phyloP scores from a whole-genome alignment of 2,113 vertebrate genomes.

The Siniperca knerii region DNA sequence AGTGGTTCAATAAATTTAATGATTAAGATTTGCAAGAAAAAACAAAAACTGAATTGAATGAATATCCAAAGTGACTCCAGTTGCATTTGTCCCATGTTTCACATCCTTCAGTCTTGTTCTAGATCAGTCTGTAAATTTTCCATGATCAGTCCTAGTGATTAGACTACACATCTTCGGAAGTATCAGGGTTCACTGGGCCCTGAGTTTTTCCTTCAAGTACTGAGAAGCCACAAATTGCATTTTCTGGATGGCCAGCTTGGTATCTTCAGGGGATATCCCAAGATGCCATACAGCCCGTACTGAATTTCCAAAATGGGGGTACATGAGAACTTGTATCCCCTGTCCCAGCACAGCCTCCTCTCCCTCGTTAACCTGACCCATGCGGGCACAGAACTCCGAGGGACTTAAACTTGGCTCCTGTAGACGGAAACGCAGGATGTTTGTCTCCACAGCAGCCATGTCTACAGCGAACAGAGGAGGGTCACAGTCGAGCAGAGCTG shows the following conservation, averaged over 20 bases:
- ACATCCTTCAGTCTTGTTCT: neutral
- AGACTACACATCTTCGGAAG: neutral
- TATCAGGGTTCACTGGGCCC: conserved; percentile 26
- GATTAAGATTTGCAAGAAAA: neutral
- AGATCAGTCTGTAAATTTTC: neutral
- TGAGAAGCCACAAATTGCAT: conserved; percentile 83
- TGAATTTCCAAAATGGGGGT: conserved; percentile 72
- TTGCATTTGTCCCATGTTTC: neutral
- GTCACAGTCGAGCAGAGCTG: conserved; percentile 75
- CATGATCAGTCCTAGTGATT: neutral
- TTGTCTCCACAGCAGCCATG: conserved; percentile 85
- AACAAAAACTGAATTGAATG: neutral
- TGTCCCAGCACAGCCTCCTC: conserved; percentile 77
- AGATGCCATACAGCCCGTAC: conserved; percentile 88
- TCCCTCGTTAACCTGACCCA: conserved; percentile 76
- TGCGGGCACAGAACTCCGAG: conserved; percentile 80
- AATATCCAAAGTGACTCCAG: neutral
- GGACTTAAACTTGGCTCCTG: conserved; percentile 64
- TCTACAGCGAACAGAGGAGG: conserved; percentile 80
- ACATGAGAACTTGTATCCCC: conserved; percentile 82
- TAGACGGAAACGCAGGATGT: conserved; percentile 83
- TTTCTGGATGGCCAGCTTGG: conserved; percentile 83
- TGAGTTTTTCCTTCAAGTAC: conserved; percentile 39
- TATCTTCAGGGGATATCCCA: conserved; percentile 81
- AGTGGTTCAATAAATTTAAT: conserved; percentile 21